Percentiles rank a stretch among this genome's conserved stretches.
These are phyloP conservation scores for Megalops atlanticus DNA, from an alignment of 2,113 vertebrate genomes.

Conservation along the genomic window DNA sequence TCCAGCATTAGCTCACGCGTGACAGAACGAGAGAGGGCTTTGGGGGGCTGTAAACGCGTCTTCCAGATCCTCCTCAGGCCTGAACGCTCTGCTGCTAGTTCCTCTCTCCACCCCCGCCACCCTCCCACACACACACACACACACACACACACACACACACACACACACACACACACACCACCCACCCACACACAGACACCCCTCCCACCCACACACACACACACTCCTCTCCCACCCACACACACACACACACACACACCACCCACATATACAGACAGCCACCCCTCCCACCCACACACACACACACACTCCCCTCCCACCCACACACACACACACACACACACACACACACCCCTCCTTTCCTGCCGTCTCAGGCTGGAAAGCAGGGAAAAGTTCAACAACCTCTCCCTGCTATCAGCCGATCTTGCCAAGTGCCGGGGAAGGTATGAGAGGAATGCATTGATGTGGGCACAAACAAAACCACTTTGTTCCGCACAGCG, in stretches of 20 bases:
- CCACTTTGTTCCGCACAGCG: slow-evolving; percentile 73
- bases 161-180: not conserved
- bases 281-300: too few relatives aligned
- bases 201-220: not conserved
- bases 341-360: not conserved
- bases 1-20: slow-evolving; percentile 21
- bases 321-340: not conserved
- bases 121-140: not conserved
- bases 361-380: slow-evolving; percentile 58
- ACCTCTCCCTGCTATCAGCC: slow-evolving; percentile 81
- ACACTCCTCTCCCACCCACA: not conserved
- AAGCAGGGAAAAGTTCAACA: slow-evolving; percentile 78
- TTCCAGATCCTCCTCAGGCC: slow-evolving; percentile 4
- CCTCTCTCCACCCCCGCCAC: not conserved
- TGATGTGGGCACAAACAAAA: slow-evolving; percentile 79
- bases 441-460: slow-evolving; percentile 81
- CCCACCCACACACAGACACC: not conserved
- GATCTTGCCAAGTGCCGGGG: slow-evolving; percentile 79
- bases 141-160: not conserved
- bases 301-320: not conserved
- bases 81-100: not conserved
- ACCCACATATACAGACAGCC: too few relatives aligned
- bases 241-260: too few relatives aligned
- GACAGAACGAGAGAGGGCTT: not conserved
- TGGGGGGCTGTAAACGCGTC: slow-evolving; percentile 10